Base-by-base conservation (phyloP, 2,113 vertebrate species). In the Thamnophis sirtalis region DNA sequence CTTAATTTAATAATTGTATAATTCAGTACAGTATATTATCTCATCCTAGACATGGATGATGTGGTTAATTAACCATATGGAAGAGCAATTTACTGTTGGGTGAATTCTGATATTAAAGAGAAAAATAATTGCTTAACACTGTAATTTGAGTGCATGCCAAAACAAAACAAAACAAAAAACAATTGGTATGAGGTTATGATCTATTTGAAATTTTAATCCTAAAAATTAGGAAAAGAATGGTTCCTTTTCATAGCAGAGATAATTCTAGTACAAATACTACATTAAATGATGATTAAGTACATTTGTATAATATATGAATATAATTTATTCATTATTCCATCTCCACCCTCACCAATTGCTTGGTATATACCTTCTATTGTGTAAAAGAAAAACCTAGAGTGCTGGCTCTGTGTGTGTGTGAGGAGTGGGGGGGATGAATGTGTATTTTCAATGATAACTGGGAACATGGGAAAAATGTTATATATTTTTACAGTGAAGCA, bases 171-270 rank as follows among this genome's bases (percentile, higher is more conserved):
- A 56, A 24, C 2, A 22, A 26, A 58, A 22, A 56, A 85, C 43
- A 89, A 60, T 7, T 33, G 49, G 53, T 80, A 54, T 84, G 17
- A 8, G 9, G 48, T 87, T 94, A 43, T 89, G 92, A 21, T 68
- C 87, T 13, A 85, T 92, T 63, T 26, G 0, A 19, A 92, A 38
- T 90, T 95, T 91, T 33, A 88, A 15, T 89, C 60, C 87, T 87
- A 26, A 15, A 7, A 51, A 84, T 63, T 95, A 80, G 60, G 88
- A 84, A 84, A 51, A 93, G 8, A 51, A 49, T 93, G 22, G 0
- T 9, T 89, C 9, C 22, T 28, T 9, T 91, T 84, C 86, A 0
- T 54, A 55, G 38, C 8, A 49, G 15, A 56, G 3, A 5, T 90
- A 56, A 53, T 91, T 51, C 3, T n/a, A 11, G 5, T 88, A 24